Evolutionary conservation across 2,797 vertebrate species (phyloP), one percentile per base, ranked within the genome.

Genomic region (Ptychadena robeensis): DNA sequence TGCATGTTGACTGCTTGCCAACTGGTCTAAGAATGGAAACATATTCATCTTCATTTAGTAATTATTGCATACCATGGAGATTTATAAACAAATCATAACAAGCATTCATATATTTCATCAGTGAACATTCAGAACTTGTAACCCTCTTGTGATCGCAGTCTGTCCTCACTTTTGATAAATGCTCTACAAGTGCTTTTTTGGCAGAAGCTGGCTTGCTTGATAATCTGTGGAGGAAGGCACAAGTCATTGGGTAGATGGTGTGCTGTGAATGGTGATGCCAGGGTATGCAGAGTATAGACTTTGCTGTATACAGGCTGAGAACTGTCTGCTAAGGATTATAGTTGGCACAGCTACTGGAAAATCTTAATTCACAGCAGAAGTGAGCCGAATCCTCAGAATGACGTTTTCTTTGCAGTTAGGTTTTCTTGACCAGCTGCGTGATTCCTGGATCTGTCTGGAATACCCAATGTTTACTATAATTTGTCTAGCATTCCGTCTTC

Each of bases 331-430:
- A 44, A 11, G 34, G 63, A 68, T 73, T 63, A 67, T 73, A 28
- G 34, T 37, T 83, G 82, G 82, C 82, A 79, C 27, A 61, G 63
- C 75, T 73, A 73, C 76, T 79, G 82, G 82, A 83, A 83, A 83
- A 79, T 83, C 31, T 83, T 78, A 83, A 38, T 44, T 40, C 44
- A 68, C 69, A 61, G 82, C 22, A 68, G 37, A 65, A 67, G 70
- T 31, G 35, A 44, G n/a, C 64, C 30, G 67, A 40, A 63, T 83
- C 74, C 68, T 25, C 30, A 34, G 59, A 65, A 76, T 44, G 37
- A 66, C 32, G 48, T 25, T 73, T 73, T 57, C 34, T 10, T 57
- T 57, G 44, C 25, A 53, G 30, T 73, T n/a, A 9, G 32, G 12
- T 53, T 35, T 80, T 40, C 59, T 44, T 32, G 15, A 44, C 12